Base-by-base conservation (phyloP, 2,113 vertebrate genomes). In the Corythoichthys intestinalis region DNA sequence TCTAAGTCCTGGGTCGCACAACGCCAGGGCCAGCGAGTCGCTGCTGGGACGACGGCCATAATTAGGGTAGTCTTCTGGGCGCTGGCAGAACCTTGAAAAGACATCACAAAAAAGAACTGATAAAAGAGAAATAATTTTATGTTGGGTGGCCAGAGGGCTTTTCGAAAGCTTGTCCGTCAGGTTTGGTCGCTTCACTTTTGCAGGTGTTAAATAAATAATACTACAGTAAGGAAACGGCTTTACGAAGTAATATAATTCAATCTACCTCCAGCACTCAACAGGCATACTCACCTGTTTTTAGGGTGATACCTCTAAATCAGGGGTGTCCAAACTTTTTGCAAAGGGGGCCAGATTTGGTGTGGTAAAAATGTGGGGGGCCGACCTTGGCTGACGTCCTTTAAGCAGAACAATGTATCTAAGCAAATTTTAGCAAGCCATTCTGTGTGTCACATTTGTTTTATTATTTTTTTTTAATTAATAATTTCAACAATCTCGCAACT, bases 1-100 rank as follows among this genome's bases (percentile, higher is more conserved):
- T 82, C 86, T 92, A 81, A 94, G 92, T 91, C 95, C 92, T 0
- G 97, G 95, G 83, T 98, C 96, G 76, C 95, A 98, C 75, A 95
- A 91, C 12, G 96, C 95, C 91, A 98, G 84, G 3, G 94, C 95
- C 89, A 98, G 84, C 2, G 93, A 93, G 71, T 97, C 95, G 70
- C 89, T 90, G 75, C 82, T 88, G 56, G 77, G 89, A 20, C 74
- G 78, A 12, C 73, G 79, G 47, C 1, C 39, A 73, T 67, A 84
- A 50, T 77, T 39, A 15, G 76, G 57, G 80, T 91, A 92, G 63
- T 96, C 94, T 28, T 96, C 95, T 46, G 90, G 66, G 17, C 84
- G 93, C 80, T 88, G 93, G 75, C 84, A 90, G 1, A 90, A 94
- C 77, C 95, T 96, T 89, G 17, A 46, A 28, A 53, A 3, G 12